Percentiles rank a stretch among this genome's conserved stretches.
Evolutionary conservation across 2,797 vertebrate species (phyloP).

Genomic region (Rhinella marina): DNA sequence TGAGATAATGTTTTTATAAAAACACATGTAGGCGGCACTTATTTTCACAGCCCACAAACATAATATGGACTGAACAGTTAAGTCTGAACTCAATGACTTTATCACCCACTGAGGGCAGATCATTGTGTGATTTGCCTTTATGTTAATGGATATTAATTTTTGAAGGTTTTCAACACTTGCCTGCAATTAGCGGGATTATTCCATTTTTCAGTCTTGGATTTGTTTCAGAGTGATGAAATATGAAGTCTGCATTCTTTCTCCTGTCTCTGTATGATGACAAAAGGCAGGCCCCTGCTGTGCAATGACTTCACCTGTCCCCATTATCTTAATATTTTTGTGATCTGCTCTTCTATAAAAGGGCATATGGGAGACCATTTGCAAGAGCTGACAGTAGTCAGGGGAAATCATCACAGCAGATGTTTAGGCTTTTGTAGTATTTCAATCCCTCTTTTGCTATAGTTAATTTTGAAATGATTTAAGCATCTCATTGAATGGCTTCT

Average conservation of each 20-base stretch:
- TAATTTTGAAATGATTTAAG: slow-evolving; percentile 20
- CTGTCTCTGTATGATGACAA: slow-evolving; percentile 1
- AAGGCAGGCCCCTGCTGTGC: slow-evolving; percentile 9
- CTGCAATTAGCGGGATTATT: slow-evolving; percentile 28
- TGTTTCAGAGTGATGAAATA: slow-evolving; percentile 3
- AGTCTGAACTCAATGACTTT: not conserved
- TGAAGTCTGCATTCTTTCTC: slow-evolving; percentile 1
- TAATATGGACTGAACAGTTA: not conserved
- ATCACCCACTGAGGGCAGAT: not conserved
- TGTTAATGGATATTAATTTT: slow-evolving; percentile 16
- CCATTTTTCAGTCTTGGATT: not conserved
- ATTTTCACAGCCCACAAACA: not conserved
- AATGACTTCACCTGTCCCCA: slow-evolving; percentile 20
- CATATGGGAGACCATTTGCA: slow-evolving; percentile 31
- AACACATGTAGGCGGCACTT: slow-evolving; percentile 13
- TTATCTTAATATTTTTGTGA: slow-evolving; percentile 21
- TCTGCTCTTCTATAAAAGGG: slow-evolving; percentile 23
- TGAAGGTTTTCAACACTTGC: slow-evolving; percentile 6
- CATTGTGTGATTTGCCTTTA: slow-evolving; percentile 18
- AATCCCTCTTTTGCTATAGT: slow-evolving; percentile 25
- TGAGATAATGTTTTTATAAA: not conserved
- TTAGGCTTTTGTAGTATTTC: slow-evolving; percentile 37
- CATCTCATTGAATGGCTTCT: not conserved
- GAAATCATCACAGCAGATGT: slow-evolving; percentile 39
- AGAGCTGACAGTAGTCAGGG: slow-evolving; percentile 23